Base-by-base conservation (phyloP, 2,113 vertebrate genomes). In the Callionymus lyra region DNA sequence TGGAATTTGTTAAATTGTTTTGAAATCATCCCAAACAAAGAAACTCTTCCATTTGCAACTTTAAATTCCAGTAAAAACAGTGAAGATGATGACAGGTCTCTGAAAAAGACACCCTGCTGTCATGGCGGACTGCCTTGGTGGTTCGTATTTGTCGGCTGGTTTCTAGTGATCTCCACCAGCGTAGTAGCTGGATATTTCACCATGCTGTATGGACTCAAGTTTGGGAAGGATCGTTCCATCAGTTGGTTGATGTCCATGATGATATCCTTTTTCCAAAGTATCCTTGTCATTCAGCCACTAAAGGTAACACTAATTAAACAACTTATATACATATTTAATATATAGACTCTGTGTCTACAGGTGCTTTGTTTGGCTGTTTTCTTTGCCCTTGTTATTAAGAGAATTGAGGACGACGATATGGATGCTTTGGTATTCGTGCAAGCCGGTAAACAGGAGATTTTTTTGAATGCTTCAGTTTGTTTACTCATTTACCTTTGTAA, bases 361-460 rank as follows among this genome's bases (percentile, higher is more conserved):
- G 95, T 98, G 41, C 79, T 98, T 63, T 93, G 94, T 38, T 97
- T 96, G 75, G 91, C 93, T 50, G 89, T 90, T 46, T 98, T 98
- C 74, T 98, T 98, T 71, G 89, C 92, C 38, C 83, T 98, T 41
- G 90, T 94, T 61, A 72, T 94, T 49, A 97, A 93, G 72, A 90
- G 81, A 47, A 79, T 88, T 5, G 94, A 95, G 36, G 84, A 90
- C 0, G 90, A 98, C 31, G 92, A 95, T 32, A 90, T 88, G 1
- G 76, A 74, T 46, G 78, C 83, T 27, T 72, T 79, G 44, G 21
- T 38, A 50, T 31, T 46, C 77, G 50, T 68, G 84, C 31, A 68
- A 47, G 2, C 63, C 50, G 51, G 31, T 75, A n/a, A 48, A 65
- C 54, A 78, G 54, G 17, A 21, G 68, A 70, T 75, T 84, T 80